A percentile compares a stretch with the other conserved stretches of the same genome.
Conservation (phyloP, 2,797 vertebrate species). For the Hafferia zeledoni region DNA sequence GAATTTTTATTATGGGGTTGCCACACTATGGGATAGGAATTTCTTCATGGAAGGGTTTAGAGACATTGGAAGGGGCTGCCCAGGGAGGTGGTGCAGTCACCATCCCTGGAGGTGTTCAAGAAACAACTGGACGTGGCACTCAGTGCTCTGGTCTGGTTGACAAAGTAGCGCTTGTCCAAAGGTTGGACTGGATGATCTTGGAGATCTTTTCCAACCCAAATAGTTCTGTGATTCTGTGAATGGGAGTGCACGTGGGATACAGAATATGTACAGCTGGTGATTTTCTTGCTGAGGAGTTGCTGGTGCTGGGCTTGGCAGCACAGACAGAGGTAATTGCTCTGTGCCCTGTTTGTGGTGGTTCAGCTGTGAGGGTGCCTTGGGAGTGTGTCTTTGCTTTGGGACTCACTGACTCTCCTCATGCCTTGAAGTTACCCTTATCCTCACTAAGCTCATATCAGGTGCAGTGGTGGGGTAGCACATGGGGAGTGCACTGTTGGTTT, state of each 20-base stretch:
- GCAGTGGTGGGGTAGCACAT: too few relatives aligned
- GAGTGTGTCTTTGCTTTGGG: background rate
- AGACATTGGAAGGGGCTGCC: background rate
- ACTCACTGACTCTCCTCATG: background rate
- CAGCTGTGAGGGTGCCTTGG: background rate
- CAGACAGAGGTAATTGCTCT: background rate
- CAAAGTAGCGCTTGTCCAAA: background rate
- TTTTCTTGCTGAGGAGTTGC: fast-evolving
- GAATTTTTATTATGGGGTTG: background rate
- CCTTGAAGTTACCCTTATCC: background rate
- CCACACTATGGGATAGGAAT: background rate
- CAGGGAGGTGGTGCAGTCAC: background rate
- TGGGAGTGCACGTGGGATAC: background rate
- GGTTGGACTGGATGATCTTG: background rate
- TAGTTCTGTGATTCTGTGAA: background rate
- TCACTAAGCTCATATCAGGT: background rate
- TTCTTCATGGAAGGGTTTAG: background rate
- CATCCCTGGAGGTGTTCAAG: background rate
- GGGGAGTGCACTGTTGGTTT: background rate
- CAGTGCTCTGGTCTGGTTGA: background rate
- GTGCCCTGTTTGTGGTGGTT: fast-evolving
- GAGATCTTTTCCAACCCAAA: too few relatives aligned
- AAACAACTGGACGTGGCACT: background rate
- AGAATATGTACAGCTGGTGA: background rate
- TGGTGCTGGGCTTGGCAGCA: background rate